These are phyloP conservation scores for Hirtodrosophila histrioides DNA, from an alignment of 2,888 invertebrate species.

Conservation along the genomic window DNA sequence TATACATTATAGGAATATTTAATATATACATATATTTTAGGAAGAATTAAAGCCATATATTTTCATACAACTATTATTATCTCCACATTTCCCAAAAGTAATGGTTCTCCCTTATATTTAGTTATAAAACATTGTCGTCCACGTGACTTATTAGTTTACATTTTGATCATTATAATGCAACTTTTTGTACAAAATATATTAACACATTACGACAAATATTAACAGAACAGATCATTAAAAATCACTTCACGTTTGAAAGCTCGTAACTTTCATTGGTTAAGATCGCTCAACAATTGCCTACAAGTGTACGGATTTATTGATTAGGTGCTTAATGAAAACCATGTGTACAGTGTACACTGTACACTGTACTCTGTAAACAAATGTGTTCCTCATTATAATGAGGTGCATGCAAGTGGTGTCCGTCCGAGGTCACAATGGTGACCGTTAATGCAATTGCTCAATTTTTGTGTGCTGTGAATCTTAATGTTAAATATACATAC, in stretches of 20 bases:
- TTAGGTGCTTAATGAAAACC: constrained; percentile 26
- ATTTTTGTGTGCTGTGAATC: constrained; percentile 58
- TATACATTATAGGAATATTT: too few relatives aligned
- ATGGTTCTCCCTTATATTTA: too few relatives aligned
- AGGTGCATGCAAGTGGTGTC: constrained; percentile 35
- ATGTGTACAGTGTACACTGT: background rate
- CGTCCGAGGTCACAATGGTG: constrained; percentile 48
- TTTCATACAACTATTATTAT: too few relatives aligned
- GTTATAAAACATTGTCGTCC: constrained; percentile 19
- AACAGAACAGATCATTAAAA: constrained; percentile 20
- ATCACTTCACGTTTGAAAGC: constrained; percentile 32
- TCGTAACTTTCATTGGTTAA: constrained; percentile 25
- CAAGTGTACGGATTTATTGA: constrained; percentile 41
- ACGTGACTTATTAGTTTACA: constrained; percentile 46
- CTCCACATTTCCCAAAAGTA: too few relatives aligned
- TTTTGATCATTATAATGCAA: constrained; percentile 30
- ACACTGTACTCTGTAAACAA: background rate
- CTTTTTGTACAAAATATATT: constrained; percentile 10
- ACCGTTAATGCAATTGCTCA: constrained; percentile 65
- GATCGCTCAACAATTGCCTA: constrained; percentile 23
- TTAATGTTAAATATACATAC: constrained; percentile 31
- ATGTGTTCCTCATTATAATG: constrained; percentile 25
- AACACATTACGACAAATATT: constrained; percentile 10
- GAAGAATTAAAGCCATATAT: too few relatives aligned
- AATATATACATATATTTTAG: too few relatives aligned